phyloP scores from a whole-genome alignment of 2,888 invertebrate genomes.

The Camptogramma bilineatum region DNA sequence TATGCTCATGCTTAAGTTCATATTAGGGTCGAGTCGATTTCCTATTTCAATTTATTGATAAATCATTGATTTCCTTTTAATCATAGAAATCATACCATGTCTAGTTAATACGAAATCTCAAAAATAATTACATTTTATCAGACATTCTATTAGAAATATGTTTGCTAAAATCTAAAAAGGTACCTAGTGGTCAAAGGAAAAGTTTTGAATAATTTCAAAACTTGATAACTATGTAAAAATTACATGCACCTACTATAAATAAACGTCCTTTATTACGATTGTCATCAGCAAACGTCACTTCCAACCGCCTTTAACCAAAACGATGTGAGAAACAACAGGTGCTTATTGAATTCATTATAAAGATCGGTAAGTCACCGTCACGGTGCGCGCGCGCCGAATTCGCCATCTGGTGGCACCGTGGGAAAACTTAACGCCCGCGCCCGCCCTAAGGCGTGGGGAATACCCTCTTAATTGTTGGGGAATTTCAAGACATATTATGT shows the following conservation, averaged over 20 bases:
- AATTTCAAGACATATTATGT: constrained; percentile 42
- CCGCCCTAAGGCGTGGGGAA: constrained; percentile 40
- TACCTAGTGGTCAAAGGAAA: no score
- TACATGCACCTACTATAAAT: background rate
- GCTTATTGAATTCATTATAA: constrained; percentile 66
- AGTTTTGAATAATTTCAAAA: background rate
- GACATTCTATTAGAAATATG: no score
- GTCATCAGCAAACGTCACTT: background rate
- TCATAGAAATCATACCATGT: background rate
- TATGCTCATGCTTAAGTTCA: constrained; percentile 30
- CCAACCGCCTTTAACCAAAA: constrained; percentile 27
- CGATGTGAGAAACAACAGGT: constrained; percentile 73
- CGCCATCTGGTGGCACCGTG: constrained; percentile 78
- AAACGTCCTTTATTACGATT: constrained; percentile 1
- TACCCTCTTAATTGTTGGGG: constrained; percentile 37
- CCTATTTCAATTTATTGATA: constrained; percentile 24
- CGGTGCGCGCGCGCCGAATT: constrained; percentile 68
- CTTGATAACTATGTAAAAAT: background rate
- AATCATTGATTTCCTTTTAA: constrained; percentile 12
- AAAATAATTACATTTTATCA: background rate
- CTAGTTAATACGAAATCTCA: background rate
- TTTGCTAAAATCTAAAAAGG: no score
- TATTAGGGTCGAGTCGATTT: constrained; percentile 34
- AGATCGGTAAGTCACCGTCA: constrained; percentile 84
- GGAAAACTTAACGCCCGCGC: constrained; percentile 80